Base-by-base conservation (phyloP, 2,113 vertebrate species). In the Triplophysa dalaica region DNA sequence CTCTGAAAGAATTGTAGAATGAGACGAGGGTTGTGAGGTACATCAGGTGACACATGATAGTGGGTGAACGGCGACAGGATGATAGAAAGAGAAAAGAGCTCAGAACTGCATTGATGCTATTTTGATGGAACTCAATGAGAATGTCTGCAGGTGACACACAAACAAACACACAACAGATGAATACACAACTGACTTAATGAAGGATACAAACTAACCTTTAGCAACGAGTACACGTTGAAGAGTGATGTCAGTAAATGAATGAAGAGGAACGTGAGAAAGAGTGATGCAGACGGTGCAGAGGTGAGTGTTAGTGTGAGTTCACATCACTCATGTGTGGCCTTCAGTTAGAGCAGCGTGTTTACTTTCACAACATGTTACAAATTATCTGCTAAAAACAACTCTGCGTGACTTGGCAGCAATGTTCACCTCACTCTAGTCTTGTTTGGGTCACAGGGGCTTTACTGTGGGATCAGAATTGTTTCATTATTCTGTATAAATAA, bases 381-480 rank as follows among this genome's bases (percentile, higher is more conserved):
- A 93, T 94, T 89, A 92, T 91, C 90, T 90, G 86, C 89, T 90
- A 88, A 92, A 89, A 91, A 88, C 88, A 91, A 88, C 90, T 92
- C 93, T 93, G 91, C 93, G 91, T 94, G 93, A 94, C 93, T 94
- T 94, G 93, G 92, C 93, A 90, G 88, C 78, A 90, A 81, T 77
- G 83, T 88, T 91, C 89, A 91, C 89, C 90, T 92, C 89, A 82
- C 85, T 90, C 89, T 89, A 87, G 91, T 90, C 88, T 87, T 93
- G 90, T 91, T 92, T 92, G 85, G 90, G 90, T 93, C 91, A 90
- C 86, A 88, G 87, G 87, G 88, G 87, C 86, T 91, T 90, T n/a
- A n/a, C n/a, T n/a, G n/a, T n/a, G n/a, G n/a, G n/a, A n/a, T n/a
- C n/a, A n/a, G n/a, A n/a, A n/a, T n/a, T n/a, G n/a, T n/a, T n/a